Percentiles rank a stretch among this genome's conserved stretches.
phyloP scores from a whole-genome alignment of 2,888 invertebrate species.

The Hipparchia sbordonii region DNA sequence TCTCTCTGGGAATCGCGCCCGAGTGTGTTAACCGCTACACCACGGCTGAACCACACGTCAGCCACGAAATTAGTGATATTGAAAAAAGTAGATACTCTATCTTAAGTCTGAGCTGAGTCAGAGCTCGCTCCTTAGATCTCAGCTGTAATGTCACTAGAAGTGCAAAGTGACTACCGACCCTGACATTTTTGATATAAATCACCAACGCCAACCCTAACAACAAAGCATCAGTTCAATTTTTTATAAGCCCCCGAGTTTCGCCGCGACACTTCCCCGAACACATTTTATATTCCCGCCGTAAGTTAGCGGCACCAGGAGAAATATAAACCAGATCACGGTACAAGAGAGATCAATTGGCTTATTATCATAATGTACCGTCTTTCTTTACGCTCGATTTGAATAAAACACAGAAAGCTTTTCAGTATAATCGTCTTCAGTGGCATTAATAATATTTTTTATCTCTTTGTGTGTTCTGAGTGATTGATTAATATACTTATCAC shows the following conservation, averaged over 20 bases:
- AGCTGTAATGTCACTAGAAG: too few species aligned
- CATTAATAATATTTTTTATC: constrained; percentile 6
- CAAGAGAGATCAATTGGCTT: constrained; percentile 37
- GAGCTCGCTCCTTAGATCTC: too few species aligned
- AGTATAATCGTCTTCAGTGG: constrained; percentile 15
- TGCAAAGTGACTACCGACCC: too few species aligned
- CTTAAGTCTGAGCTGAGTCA: too few species aligned
- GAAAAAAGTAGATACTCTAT: too few species aligned
- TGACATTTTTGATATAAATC: too few species aligned
- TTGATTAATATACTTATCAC: neutral
- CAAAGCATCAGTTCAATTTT: neutral
- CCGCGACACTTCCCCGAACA: constrained; percentile 10
- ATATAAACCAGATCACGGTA: constrained; percentile 35
- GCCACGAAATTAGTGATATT: too few species aligned
- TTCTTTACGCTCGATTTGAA: constrained; percentile 26
- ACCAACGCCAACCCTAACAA: neutral
- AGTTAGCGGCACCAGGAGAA: constrained; percentile 25
- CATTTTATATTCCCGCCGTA: constrained; percentile 22
- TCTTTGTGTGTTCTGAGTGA: neutral
- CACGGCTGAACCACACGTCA: too few species aligned
- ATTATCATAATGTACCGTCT: constrained; percentile 36
- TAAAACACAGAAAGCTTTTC: constrained; percentile 29
- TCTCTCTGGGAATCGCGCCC: too few species aligned
- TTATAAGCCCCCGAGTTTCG: constrained; percentile 1
- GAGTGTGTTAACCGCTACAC: too few species aligned